Evolutionary conservation across 37 sponge, comb jelly and placozoan genomes (phyloP).

Genomic region (Bolinopsis microptera): DNA sequence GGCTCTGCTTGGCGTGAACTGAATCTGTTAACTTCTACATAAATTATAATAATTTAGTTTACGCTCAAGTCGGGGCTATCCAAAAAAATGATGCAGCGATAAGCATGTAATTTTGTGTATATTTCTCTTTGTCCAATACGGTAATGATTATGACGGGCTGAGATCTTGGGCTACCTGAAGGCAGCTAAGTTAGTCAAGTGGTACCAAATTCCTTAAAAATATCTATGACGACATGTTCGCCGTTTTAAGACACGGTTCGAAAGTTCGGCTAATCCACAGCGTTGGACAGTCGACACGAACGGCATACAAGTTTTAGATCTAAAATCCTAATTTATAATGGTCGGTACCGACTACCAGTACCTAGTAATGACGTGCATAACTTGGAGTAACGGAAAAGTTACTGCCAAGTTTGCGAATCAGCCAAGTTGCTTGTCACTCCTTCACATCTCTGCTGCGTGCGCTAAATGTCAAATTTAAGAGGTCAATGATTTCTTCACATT

Average conservation of each 20-base stretch:
- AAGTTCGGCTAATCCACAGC: no score
- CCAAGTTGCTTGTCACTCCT: no score
- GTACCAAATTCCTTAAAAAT: not conserved
- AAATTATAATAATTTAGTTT: not conserved
- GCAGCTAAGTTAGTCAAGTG: not conserved
- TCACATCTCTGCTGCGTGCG: not conserved
- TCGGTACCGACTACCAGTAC: no score
- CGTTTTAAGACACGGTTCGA: no score
- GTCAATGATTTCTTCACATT: constrained; percentile 27
- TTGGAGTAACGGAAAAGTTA: no score
- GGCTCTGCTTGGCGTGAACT: not conserved
- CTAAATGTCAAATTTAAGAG: not conserved
- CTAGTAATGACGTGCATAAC: no score
- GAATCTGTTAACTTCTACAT: not conserved
- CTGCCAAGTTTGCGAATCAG: no score
- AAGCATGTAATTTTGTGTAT: not conserved
- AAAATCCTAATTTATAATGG: no score
- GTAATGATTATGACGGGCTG: not conserved
- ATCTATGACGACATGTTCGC: no score
- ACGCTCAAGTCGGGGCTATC: not conserved
- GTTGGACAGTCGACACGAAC: no score
- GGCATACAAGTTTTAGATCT: no score
- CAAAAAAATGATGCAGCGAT: not conserved
- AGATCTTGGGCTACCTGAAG: not conserved
- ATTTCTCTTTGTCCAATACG: not conserved